Evolutionary conservation across 2,797 vertebrate species (phyloP), one percentile per base, ranked within the genome.

Genomic region (Acomys russatus): DNA sequence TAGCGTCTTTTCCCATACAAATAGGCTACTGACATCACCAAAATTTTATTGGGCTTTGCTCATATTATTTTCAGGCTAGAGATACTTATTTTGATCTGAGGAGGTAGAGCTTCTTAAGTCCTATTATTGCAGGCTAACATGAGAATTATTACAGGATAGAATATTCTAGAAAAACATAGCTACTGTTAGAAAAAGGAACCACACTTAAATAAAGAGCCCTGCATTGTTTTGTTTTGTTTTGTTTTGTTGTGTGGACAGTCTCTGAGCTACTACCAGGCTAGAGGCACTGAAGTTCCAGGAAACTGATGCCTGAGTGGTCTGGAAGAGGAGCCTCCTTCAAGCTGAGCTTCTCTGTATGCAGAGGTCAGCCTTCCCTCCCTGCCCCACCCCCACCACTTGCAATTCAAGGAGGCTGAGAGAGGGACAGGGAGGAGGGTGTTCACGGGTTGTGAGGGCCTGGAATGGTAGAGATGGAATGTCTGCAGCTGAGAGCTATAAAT

Each of bases 401-500:
- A 6, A 20, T 2, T 66, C 59, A 61, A 59, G 9, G 0, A 68
- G 73, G 44, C 92, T 18, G 0, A 14, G 30, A 85, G 38, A 84
- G 23, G 68, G 44, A 28, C 23, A 63, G 64, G 78, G 71, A 17
- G 63, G 74, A 93, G 23, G 33, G 15, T 68, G 5, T 74, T 68
- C 73, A 9, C 28, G 54, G 54, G 20, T 51, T 14, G 3, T 30
- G 12, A 78, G 51, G 79, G 33, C 28, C 63, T 61, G 59, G 77
- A 35, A 25, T 33, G 51, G 68, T 25, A 54, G 71, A 51, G 54
- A 30, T 35, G 35, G 25, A 79, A 83, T 6, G 54, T 79, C 82
- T 88, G 76, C 90, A 88, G 76, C 92, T 91, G 95, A 97, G 83
- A 82, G 54, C 88, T 73, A 59, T 97, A 97, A 97, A 97, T 96